These are phyloP conservation scores for Rhinophrynus dorsalis DNA, from an alignment of 2,797 vertebrate genomes.

Conservation along the genomic window DNA sequence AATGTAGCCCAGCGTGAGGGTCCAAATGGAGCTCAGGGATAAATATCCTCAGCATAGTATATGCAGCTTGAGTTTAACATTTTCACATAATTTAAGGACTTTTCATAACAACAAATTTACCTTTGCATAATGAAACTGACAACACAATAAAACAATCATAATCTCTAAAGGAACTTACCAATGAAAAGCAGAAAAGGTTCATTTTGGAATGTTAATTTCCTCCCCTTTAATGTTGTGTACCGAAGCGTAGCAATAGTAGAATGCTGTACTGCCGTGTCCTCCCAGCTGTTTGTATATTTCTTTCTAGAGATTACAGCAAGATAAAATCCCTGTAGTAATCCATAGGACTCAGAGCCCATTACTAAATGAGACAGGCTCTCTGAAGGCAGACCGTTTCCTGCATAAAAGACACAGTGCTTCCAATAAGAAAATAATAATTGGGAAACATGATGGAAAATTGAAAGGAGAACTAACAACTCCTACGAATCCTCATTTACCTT, in stretches of 20 bases:
- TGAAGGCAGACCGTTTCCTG: conserved; percentile 60
- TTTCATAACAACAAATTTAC: too few species aligned
- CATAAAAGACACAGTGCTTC: conserved; percentile 58
- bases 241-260: conserved; percentile 34
- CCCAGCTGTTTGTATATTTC: conserved; percentile 76
- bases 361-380: conserved; percentile 69
- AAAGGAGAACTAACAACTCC: too few species aligned
- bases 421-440: conserved; percentile 50
- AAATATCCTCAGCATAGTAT: too few species aligned
- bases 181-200: conserved; percentile 96
- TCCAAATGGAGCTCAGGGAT: too few species aligned
- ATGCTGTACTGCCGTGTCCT: conserved; percentile 59
- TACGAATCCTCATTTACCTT: too few species aligned
- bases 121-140: neutral
- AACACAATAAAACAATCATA: neutral
- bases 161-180: conserved; percentile 76
- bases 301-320: conserved; percentile 84
- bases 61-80: too few species aligned
- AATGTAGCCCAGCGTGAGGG: too few species aligned
- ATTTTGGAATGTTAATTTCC: conserved; percentile 63
- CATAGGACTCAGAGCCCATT: conserved; percentile 85
- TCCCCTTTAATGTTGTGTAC: conserved; percentile 49
- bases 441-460: too few species aligned
- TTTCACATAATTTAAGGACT: too few species aligned
- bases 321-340: conserved; percentile 93